Base-by-base conservation (phyloP, 2,888 invertebrate genomes). In the Petrolisthes manimaculis region DNA sequence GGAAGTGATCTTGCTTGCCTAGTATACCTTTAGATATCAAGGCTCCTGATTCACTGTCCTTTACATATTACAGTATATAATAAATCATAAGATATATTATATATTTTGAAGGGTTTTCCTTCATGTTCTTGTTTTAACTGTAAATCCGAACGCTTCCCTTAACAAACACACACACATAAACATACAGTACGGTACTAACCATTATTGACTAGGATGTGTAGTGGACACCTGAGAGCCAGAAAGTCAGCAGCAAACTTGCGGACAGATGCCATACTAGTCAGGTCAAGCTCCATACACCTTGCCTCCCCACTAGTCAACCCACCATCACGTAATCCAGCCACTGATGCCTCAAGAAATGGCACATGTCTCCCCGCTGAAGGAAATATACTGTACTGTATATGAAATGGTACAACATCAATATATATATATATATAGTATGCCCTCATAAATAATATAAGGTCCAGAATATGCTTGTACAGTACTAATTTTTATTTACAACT, bases 121-220 rank as follows among this genome's bases (percentile, higher is more conserved):
- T n/a, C n/a, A n/a, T n/a, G n/a, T n/a, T n/a, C 8, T 53, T 6
- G 6, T 54, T 21, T 21, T n/a, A 37, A 56, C 12, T 1, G 21
- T n/a, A 12, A 4, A 24, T 81, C 12, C 12, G 3, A 56, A 82
- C n/a, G 9, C 55, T 55, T 61, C 24, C 8, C 21, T 6, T 21
- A 82, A 82, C 56, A 82, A 5, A 56, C 53, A 51, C 61, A 61
- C 55, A 56, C 55, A 9, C 21, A n/a, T 4, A n/a, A 79, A 67
- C 51, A 83, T 18, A 80, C 37, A 18, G 12, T 6, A 80, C 37
- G 6, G 12, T 6, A 37, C 79, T 78, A 74, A 86, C 89, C 89
- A 86, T 89, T 89, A 55, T 89, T 89, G n/a, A 89, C 80, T 5
- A 89, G 67, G 12, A 89, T 53, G 54, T 89, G 86, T 5, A 89